Evolutionary conservation across 1,140 invertebrate genomes (phyloP), one percentile per base, ranked within the genome.

Genomic region (Formica selysi): DNA sequence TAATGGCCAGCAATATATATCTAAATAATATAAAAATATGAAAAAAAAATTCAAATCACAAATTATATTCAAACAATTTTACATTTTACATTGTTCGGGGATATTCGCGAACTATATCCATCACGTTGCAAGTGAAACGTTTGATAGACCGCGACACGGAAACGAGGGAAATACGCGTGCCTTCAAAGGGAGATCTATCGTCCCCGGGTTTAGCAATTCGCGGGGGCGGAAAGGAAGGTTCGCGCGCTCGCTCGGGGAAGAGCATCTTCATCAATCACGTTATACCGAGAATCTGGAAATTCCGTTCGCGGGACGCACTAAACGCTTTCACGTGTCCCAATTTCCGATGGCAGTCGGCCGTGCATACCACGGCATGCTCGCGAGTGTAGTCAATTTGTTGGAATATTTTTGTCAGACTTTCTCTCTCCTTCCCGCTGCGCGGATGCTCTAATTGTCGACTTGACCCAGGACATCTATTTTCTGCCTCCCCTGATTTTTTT

Each of bases 241-340:
- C 11, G 48, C 22, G 22, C 62, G 54, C 38, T n/a, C 54, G 38
- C 26, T 73, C 79, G 79, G 48, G 68, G 73, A 83, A 83, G 59
- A 26, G 22, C 67, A 54, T 67, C 84, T 62, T 83, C 88, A 88
- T 88, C 86, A 59, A 89, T 90, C 85, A 89, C 61, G 59, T 81
- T 48, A 51, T 51, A 44, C 8, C 57, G 36, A 54, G 68, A 73
- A 84, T 87, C 73, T 87, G 61, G 71, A 86, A 67, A 65, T 81
- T 87, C 48, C 59, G 68, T 59, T 73, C 68, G 61, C 54, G 78
- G 70, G 76, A 76, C 71, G 59, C 71, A 84, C 84, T 91, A 91
- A 92, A 92, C 88, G 90, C 73, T 90, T 88, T 91, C 91, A 91
- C 87, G 86, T 91, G 88, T 91, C 86, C 87, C 86, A 89, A 86